Evolutionary conservation across 2,797 vertebrate species (phyloP), one percentile per base, ranked within the genome.

Genomic region (Pseudocheirus occidentalis): DNA sequence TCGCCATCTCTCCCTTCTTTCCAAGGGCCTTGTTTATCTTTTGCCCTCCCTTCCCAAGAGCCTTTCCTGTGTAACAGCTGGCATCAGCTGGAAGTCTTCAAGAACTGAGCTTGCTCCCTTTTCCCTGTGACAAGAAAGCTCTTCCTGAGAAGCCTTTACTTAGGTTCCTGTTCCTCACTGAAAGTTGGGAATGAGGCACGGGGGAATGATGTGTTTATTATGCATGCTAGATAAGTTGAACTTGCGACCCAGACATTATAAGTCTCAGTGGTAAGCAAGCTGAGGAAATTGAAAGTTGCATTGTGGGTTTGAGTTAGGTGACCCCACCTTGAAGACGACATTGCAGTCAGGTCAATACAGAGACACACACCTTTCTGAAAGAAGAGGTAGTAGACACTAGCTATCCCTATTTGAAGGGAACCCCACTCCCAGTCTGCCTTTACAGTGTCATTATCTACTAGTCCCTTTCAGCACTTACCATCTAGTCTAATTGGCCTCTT

Each of bases 1-100:
- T 40, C 92, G 3, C 50, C 6, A 2, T 4, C 29, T 91, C 56
- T 55, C 21, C 28, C 3, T 55, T 91, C 29, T 52, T 9, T 31
- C 21, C 9, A 0, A 24, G 3, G 28, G 46, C 27, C 28, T 52
- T 53, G 40, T 24, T 4, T 18, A 14, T 90, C 0, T 55, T 90
- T 21, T 5, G 10, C 21, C 10, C 9, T 92, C 54, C 40, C 0
- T 1, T 50, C 4, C 89, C 3, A 10, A 0, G 54, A 14, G 24
- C 34, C 58, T 1, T 50, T 91, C 90, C 16, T 16, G 24, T 28
- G 11, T 4, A 12, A 1, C 46, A 52, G 31, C 1, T 0, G 58
- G 56, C 1, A 1, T 3, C 11, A 6, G 52, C 87, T 62, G 90
- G 34, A 50, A 87, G 24, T 0, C 91, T 58, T 54, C 0, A 24